Percentiles rank a stretch among this genome's conserved stretches.
phyloP scores from a whole-genome alignment of 2,797 vertebrate species.

The Eptatretus atami region DNA sequence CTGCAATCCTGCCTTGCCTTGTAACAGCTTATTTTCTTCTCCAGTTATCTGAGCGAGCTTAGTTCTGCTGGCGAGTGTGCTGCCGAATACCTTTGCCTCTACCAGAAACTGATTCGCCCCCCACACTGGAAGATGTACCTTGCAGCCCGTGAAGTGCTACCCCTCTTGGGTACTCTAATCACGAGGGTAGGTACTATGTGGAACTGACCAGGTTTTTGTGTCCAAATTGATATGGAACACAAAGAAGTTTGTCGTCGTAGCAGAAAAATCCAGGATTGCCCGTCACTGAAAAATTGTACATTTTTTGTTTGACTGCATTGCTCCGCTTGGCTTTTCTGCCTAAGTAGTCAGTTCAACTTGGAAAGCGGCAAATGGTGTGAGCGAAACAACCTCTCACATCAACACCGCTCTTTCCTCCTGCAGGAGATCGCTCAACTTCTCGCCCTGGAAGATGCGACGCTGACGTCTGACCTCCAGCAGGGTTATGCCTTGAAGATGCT shows the following conservation, averaged over 20 bases:
- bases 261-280: too few species aligned
- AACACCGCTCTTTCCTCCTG: not conserved
- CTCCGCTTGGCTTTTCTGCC: not conserved
- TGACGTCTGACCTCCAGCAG: conserved; percentile 86
- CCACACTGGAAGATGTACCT: conserved; percentile 94
- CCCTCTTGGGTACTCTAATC: conserved; percentile 80
- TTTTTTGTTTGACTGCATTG: not conserved
- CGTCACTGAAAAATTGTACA: too few species aligned
- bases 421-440: conserved; percentile 88
- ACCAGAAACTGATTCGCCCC: conserved; percentile 85
- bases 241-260: too few species aligned
- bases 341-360: not conserved
- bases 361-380: not conserved
- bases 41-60: conserved; percentile 76
- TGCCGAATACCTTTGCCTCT: conserved; percentile 61
- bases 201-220: not conserved
- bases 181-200: conserved; percentile 38
- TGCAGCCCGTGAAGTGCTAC: conserved; percentile 67
- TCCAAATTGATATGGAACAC: not conserved
- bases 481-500: conserved; percentile 92
- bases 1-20: not conserved
- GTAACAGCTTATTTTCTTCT: conserved; percentile 6
- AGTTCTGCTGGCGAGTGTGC: conserved; percentile 82
- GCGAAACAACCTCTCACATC: too few species aligned
- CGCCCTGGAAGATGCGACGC: conserved; percentile 66